Base-by-base conservation (phyloP, 2,888 invertebrate genomes). In the Cheilosia vulpina region DNA sequence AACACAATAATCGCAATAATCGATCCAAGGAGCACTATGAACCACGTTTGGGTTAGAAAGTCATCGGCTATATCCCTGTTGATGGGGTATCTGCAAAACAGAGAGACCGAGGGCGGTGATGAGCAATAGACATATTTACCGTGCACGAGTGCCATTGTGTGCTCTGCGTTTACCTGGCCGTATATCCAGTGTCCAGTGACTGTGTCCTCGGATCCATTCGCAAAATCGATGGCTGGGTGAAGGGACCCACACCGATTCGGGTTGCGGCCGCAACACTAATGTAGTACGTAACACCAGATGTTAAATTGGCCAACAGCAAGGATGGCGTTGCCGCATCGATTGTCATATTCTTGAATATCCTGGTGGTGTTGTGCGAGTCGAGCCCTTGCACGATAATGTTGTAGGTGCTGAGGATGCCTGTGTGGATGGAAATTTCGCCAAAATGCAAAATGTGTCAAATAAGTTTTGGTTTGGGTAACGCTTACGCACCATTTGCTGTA, bases 31-130 rank as follows among this genome's bases (percentile, higher is more conserved):
- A 97, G 94, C 88, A 96, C 96, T 93, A 97, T 96, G 93, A 97
- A 97, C 97, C 97, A 97, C 82, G 97, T 96, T 93, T 97, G 96
- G 89, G 96, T 96, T 90, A 96, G 94, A 90, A 96, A 95, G 92
- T 96, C 96, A 89, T 95, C 95, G 87, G 95, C 94, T 89, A 93
- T 91, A 92, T 92, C 92, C 88, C 92, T 92, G 91, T 91, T 92
- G 89, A 92, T 92, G 89, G 93, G 94, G 91, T 94, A 93, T 88
- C 90, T 94, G 93, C 89, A 93, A 81, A 80, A 38, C 38, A 65
- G 52, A 55, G 45, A 19, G 5, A 45, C 2, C 6, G 45, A 9
- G 19, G n/a, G 5, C 11, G 38, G 9, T n/a, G 57, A 27, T 17
- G 38, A 19, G 41, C 52, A 24, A 24, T 31, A 55, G 43, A 41